A percentile compares a stretch with the other conserved stretches of the same genome.
Conservation (phyloP, 2,113 vertebrate species). For the Tapirus terrestris region DNA sequence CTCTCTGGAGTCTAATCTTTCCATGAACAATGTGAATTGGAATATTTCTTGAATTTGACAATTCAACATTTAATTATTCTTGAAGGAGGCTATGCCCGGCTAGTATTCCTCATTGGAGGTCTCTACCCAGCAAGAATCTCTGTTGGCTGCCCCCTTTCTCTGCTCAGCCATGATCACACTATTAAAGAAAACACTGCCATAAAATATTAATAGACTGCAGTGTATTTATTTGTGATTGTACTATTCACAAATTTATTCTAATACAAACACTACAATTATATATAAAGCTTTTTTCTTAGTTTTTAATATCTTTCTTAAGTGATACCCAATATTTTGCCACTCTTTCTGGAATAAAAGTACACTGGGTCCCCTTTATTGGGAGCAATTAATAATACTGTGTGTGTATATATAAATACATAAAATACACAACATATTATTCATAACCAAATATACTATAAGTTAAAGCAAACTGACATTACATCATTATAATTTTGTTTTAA, state of each 20-base stretch:
- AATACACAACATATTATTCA: background rate
- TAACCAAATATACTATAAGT: background rate
- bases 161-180: background rate
- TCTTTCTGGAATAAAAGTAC: background rate
- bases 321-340: background rate
- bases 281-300: background rate
- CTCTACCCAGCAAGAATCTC: background rate
- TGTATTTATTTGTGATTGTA: background rate
- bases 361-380: background rate
- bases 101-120: background rate
- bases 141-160: background rate
- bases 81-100: background rate
- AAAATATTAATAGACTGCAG: background rate
- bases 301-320: background rate
- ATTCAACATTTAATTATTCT: background rate
- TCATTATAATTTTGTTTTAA: background rate
- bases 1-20: background rate
- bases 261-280: background rate
- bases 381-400: background rate
- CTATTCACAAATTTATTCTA: slow-evolving; percentile 2
- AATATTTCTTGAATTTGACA: background rate
- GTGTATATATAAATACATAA: background rate
- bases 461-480: background rate
- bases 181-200: background rate
- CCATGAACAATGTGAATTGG: background rate